phyloP scores from a whole-genome alignment of 2,113 vertebrate species.

The Austrofundulus limnaeus region DNA sequence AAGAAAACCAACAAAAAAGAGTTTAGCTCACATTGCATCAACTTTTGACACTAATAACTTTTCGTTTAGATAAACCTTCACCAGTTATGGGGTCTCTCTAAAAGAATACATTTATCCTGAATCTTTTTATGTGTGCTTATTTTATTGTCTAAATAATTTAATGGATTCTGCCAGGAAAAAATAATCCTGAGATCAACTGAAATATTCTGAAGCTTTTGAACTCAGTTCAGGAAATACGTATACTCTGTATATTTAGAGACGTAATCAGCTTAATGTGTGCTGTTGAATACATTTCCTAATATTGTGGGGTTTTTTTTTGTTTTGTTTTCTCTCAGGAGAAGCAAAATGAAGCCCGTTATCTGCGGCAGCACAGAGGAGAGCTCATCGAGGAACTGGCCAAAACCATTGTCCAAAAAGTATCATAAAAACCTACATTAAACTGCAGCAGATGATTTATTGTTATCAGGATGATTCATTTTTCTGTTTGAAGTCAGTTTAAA shows the following conservation, averaged over 20 bases:
- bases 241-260: conserved; percentile 19
- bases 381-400: conserved; percentile 90
- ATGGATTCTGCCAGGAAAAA: background rate
- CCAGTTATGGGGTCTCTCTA: background rate
- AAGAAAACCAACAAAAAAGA: background rate
- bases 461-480: background rate
- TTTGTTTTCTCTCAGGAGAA: conserved; percentile 89
- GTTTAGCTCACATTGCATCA: background rate
- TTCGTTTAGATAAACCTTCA: background rate
- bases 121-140: background rate
- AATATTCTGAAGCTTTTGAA: conserved; percentile 26
- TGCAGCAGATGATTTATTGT: background rate
- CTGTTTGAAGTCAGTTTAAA: background rate
- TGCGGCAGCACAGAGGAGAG: conserved; percentile 89
- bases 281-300: conserved; percentile 6
- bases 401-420: conserved; percentile 94
- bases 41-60: background rate
- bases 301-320: conserved; percentile 27
- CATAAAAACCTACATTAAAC: conserved; percentile 22
- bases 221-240: conserved; percentile 13
- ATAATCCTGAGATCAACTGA: conserved; percentile 18
- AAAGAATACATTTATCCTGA: background rate
- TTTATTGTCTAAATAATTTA: background rate
- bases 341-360: conserved; percentile 89
- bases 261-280: conserved; percentile 27